Evolutionary conservation across 2,113 vertebrate species (phyloP), one percentile per base, ranked within the genome.

Genomic region (Aphelocoma coerulescens): DNA sequence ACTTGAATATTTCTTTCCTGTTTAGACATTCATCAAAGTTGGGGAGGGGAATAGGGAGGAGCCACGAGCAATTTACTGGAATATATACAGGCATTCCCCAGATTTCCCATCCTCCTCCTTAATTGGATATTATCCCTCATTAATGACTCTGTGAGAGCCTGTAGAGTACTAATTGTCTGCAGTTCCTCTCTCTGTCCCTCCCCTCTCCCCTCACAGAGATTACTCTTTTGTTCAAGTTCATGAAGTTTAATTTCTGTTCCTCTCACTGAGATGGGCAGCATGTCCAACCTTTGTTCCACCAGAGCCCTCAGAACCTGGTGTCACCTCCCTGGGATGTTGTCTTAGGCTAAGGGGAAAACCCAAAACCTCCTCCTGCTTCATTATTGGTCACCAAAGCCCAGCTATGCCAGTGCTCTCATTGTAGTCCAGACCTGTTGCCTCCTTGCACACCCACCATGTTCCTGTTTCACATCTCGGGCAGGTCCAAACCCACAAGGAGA

Each of bases 191-290:
- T 89, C 37, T 95, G 88, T 83, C 51, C 78, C 85, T 94, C 43
- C 72, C 26, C 73, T 74, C 57, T 95, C 73, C 85, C 58, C 92
- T 92, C 63, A 62, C 77, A 93, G 90, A 86, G 65, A 96, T 94
- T 89, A 73, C 44, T 85, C 96, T 96, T 97, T 96, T 96, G 95
- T 96, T 95, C 91, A 83, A 94, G 79, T 91, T 97, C 93, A 96
- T 89, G 87, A 82, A 88, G 86, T 91, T 93, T 94, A 94, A 95
- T 97, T 97, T 96, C 96, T 96, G 79, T 95, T 95, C 94, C 78
- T 59, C 80, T 94, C 76, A 91, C 49, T 4, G 13, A 82, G 80
- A 81, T 65, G 78, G 66, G 91, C 81, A 95, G 67, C 7, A 3
- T 59, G 79, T 87, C 77, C 81, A 92, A 63, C 49, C 52, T 93